Base-by-base conservation (phyloP, 2,113 vertebrate species). In the Columba janthina region DNA sequence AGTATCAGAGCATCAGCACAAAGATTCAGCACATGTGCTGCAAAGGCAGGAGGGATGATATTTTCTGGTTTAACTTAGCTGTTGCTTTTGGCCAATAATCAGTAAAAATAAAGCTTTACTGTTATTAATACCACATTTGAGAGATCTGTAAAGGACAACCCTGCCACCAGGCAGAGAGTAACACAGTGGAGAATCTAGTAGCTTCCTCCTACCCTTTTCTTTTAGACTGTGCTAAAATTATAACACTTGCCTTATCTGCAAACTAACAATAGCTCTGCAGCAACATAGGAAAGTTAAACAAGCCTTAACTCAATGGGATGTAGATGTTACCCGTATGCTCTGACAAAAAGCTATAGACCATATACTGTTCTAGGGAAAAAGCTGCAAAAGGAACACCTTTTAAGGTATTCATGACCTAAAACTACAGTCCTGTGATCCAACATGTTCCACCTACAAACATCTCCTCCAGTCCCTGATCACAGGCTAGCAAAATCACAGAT, bases 251-350 rank as follows among this genome's bases (percentile, higher is more conserved):
- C 85, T 95, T 95, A 96, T 92, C 88, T 93, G 53, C 57, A 81
- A 80, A 69, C 74, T 67, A 97, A 89, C 88, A 95, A 79, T 75
- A 93, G 34, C 74, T 83, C 85, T 64, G 79, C 66, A 44, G 66
- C 70, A 61, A 72, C 44, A n/a, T 11, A 56, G 84, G 93, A 87
- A 95, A 94, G 81, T 92, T 87, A 92, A 94, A 96, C 80, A 92
- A 78, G 58, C 40, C 48, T 60, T 72, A 42, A 94, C 69, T 78
- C 48, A 56, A 84, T 79, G 61, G 64, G 60, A 69, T 86, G 60
- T 53, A 73, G 60, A 79, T 42, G n/a, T 85, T 86, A 56, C 11
- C 53, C 26, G 44, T 36, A 11, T 11, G 58, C 42, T 14, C 65
- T 44, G n/a, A 53, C 53, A 51, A 19, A 62, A 46, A 66, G 51